phyloP scores from a whole-genome alignment of 2,888 invertebrate genomes.

The Aromia moschata region DNA sequence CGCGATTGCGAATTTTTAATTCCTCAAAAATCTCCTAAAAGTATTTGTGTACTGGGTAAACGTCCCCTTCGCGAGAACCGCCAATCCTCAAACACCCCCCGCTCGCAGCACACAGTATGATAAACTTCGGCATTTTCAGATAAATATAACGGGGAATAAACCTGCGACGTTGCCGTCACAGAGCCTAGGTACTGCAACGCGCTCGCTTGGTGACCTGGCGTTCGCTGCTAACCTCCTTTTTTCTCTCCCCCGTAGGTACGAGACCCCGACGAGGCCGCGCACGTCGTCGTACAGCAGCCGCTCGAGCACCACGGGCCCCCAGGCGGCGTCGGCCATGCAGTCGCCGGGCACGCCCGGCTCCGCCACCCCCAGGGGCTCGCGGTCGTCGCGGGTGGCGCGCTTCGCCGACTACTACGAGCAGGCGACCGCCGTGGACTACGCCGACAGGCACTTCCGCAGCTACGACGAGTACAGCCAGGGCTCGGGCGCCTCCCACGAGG shows the following conservation, averaged over 20 bases:
- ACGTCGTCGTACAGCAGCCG: slow-evolving; percentile 69
- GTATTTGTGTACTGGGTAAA: too few relatives aligned
- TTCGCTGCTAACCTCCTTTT: neutral
- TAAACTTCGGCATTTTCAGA: too few relatives aligned
- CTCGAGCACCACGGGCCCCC: slow-evolving; percentile 61
- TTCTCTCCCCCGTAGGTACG: slow-evolving; percentile 63
- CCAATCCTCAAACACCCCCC: too few relatives aligned
- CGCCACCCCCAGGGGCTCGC: slow-evolving; percentile 61
- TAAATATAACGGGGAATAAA: too few relatives aligned
- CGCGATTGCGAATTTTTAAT: too few relatives aligned
- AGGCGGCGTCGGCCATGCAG: slow-evolving; percentile 63
- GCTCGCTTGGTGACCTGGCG: too few relatives aligned
- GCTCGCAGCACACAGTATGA: too few relatives aligned
- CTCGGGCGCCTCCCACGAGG: slow-evolving; percentile 73
- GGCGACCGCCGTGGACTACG: slow-evolving; percentile 63
- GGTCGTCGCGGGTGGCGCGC: slow-evolving; percentile 62
- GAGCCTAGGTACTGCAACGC: too few relatives aligned
- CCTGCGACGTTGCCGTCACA: too few relatives aligned
- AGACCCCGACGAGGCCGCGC: slow-evolving; percentile 68
- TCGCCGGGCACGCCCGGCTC: slow-evolving; percentile 66
- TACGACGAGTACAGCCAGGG: slow-evolving; percentile 81
- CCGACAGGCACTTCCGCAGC: slow-evolving; percentile 69
- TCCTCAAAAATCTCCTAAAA: too few relatives aligned
- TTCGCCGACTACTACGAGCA: slow-evolving; percentile 57
- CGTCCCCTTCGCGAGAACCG: too few relatives aligned